Evolutionary conservation across 1,140 invertebrate genomes (phyloP), one percentile per base, ranked within the genome.

Genomic region (Lasaia peninsularis): DNA sequence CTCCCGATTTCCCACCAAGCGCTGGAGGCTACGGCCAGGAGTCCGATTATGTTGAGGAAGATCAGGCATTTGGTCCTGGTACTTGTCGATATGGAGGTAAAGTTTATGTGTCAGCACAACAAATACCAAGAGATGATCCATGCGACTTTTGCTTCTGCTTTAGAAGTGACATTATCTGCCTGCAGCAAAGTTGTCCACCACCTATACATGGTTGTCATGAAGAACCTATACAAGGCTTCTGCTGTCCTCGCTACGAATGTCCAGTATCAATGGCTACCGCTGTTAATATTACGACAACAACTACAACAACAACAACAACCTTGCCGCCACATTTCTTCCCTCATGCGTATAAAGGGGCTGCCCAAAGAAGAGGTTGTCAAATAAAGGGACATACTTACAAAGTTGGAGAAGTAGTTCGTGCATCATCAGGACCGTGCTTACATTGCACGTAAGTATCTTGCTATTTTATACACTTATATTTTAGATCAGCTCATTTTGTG

Each of bases 71-170:
- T 68, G 95, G 95, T 44, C 95, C 95, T 21, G 96, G 96, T 58
- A 97, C 96, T 32, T 98, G 97, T 77, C 91, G 96, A 66, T 98
- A 96, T 74, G 95, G 96, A 49, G 96, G 96, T 66, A 96, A 96
- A 86, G 93, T 98, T 33, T 98, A 96, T 75, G 95, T 97, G 31
- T 98, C 96, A 0, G 97, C 97, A 3, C 96, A 98, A 89, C 97
- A 98, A 90, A 97, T 98, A 63, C 96, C 96, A 16, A 91, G 96
- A 67, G 95, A 97, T 60, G 96, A 98, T 90, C 96, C 97, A 24
- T 98, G 97, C 78, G 96, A 98, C 77, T 98, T 98, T 91, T 98
- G 97, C 87, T 98, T 98, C 93, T 98, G 97, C 91, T 98, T 98
- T 91, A 92, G 97, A 86, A 96, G 96, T 78, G 97, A 98, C 76